Evolutionary conservation across 2,113 vertebrate genomes (phyloP).

Genomic region (Ranitomeya variabilis): DNA sequence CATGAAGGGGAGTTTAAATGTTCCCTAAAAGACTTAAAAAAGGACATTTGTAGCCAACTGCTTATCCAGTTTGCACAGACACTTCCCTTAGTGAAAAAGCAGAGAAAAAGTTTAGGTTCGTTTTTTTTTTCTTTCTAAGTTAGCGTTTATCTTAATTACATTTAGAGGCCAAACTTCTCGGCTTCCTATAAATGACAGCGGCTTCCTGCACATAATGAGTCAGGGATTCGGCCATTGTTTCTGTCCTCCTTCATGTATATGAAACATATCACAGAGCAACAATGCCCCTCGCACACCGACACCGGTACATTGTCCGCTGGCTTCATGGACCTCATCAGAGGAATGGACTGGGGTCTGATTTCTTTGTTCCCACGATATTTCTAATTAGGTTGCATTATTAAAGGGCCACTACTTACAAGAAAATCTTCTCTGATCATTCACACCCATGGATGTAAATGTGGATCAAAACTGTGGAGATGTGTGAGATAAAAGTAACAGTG

Average conservation of each 20-base stretch:
- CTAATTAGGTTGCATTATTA: background rate
- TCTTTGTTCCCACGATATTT: background rate
- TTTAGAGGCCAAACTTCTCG: background rate
- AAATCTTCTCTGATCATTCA: background rate
- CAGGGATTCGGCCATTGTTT: background rate
- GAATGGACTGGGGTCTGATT: background rate
- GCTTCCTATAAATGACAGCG: constrained; percentile 17
- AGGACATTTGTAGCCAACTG: background rate
- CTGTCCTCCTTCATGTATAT: background rate
- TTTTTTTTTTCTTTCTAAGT: background rate
- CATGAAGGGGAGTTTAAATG: too few species aligned
- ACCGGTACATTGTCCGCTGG: background rate
- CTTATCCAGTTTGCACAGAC: background rate
- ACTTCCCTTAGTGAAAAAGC: background rate
- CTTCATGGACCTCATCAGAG: background rate
- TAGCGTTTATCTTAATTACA: background rate
- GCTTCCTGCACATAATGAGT: constrained; percentile 7
- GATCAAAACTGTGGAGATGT: background rate
- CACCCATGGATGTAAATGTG: background rate
- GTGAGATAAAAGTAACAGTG: too few species aligned
- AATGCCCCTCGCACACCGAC: background rate
- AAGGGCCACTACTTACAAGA: background rate
- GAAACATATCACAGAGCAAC: background rate
- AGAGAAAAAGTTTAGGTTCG: background rate
- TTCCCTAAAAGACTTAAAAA: too few species aligned